Conservation (phyloP, 2,888 invertebrate genomes). For the Scotopteryx bipunctaria region DNA sequence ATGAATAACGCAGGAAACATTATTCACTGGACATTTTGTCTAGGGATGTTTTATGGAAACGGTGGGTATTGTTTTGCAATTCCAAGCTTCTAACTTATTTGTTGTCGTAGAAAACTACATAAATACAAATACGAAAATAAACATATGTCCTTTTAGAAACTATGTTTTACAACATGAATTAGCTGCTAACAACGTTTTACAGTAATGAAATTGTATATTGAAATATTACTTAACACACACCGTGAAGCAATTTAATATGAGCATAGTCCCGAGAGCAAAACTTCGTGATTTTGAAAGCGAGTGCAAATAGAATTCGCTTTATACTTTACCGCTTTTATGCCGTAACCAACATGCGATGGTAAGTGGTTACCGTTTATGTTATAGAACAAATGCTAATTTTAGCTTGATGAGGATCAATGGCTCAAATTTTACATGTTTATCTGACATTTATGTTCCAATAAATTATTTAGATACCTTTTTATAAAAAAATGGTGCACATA, state of each 20-base stretch:
- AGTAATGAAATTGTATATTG: constrained; percentile 27
- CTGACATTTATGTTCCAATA: no score
- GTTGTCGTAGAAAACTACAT: neutral
- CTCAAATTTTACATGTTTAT: neutral
- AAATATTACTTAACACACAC: constrained; percentile 39
- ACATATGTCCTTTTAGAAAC: neutral
- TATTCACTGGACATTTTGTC: constrained; percentile 34
- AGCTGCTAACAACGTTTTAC: constrained; percentile 19
- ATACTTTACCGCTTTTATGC: constrained; percentile 40
- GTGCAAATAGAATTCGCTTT: constrained; percentile 48
- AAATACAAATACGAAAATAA: no score
- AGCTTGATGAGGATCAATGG: constrained; percentile 9
- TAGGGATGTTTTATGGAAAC: constrained; percentile 19
- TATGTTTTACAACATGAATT: constrained; percentile 13
- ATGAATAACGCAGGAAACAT: constrained; percentile 34
- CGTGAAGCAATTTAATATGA: constrained; percentile 43
- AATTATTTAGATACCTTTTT: no score
- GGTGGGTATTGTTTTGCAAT: constrained; percentile 11
- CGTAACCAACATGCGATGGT: constrained; percentile 35
- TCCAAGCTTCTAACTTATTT: constrained; percentile 3
- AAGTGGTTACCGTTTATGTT: constrained; percentile 30
- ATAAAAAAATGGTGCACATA: no score
- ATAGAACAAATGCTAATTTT: constrained; percentile 21
- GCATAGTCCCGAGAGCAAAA: constrained; percentile 69
- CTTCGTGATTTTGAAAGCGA: constrained; percentile 75